These are phyloP conservation scores for Helicolenus hilgendorfi DNA, from an alignment of 2,797 vertebrate genomes.

Conservation along the genomic window DNA sequence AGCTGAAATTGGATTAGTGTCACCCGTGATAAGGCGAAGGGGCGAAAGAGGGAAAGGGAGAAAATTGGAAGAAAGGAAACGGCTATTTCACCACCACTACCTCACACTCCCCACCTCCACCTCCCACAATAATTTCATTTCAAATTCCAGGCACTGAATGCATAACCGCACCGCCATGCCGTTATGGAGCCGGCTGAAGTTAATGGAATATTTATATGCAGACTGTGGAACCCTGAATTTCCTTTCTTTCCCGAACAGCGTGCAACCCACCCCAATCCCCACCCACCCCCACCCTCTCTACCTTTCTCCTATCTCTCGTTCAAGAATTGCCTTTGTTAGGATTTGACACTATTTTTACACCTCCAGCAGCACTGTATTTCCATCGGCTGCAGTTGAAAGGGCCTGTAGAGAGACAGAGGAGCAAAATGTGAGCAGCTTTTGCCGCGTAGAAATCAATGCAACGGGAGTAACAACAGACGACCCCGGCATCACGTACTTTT, in stretches of 20 bases:
- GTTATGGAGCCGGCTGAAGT: constrained; percentile 85
- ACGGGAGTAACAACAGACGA: constrained; percentile 1
- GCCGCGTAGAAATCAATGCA: constrained; percentile 26
- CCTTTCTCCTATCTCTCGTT: constrained; percentile 51
- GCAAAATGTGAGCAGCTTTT: constrained; percentile 21
- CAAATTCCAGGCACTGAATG: constrained; percentile 86
- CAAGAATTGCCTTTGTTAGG: constrained; percentile 81
- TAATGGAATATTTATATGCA: constrained; percentile 92
- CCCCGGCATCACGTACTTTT: neutral
- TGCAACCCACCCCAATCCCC: constrained; percentile 15
- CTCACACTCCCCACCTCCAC: constrained; percentile 38
- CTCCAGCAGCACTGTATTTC: constrained; percentile 60
- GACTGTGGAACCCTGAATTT: constrained; percentile 74
- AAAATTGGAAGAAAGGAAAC: constrained; percentile 90
- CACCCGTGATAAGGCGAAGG: constrained; percentile 87
- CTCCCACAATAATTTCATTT: constrained; percentile 89
- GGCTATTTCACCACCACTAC: constrained; percentile 71
- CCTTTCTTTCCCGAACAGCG: constrained; percentile 72
- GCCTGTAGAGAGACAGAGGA: constrained; percentile 30
- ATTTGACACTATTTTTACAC: constrained; percentile 80
- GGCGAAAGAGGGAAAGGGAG: constrained; percentile 85
- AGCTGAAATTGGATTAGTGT: constrained; percentile 91
- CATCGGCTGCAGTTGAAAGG: constrained; percentile 51
- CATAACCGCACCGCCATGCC: constrained; percentile 73
- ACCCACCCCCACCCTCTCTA: neutral